Base-by-base conservation (phyloP, 1,140 invertebrate genomes). In the Pantala flavescens region DNA sequence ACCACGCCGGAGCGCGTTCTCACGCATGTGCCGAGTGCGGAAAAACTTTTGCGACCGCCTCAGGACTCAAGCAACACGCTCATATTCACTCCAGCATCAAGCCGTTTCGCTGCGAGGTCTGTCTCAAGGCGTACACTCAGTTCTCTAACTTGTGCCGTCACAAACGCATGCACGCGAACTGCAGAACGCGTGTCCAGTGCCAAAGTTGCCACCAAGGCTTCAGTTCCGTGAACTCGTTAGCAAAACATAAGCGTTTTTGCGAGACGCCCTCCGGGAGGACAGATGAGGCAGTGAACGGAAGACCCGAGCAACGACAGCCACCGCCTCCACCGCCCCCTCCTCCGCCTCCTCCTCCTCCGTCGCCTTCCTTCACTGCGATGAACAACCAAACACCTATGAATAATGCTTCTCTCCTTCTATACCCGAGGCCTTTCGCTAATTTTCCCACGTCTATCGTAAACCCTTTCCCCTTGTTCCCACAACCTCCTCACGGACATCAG, bases 141-240 rank as follows among this genome's bases (percentile, higher is more conserved):
- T 99, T 99, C 83, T 99, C 97, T 16, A 99, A 99, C 83, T 86
- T 99, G 78, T 99, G 98, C 81, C 91, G 98, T 23, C 98, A 99
- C 85, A 98, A 98, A 81, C 93, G 98, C 76, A 98, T 99, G 95
- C 98, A 99, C 84, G 91, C 91, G 19, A 91, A 93, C 80, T 95
- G 94, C 81, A 90, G 93, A 78, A 90, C 90, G 83, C 88, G 93
- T 81, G 93, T 94, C 77, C 94, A 96, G 84, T 98, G 96, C 84
- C 88, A 87, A 78, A 96, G 96, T 86, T 98, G 96, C 82, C 90
- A 90, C 11, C 93, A 97, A 80, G 90, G 91, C 21, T 98, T 98
- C 84, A 92, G 90, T 43, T 96, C 95, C 0, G 88, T 91, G 14
- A 94, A 94, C 0, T 95, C 90, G 43, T 84, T 92, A 72, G 88